A percentile compares a stretch with the other conserved stretches of the same genome.
Evolutionary conservation across 2,888 invertebrate genomes (phyloP).

Genomic region (Drosophila antonietae): DNA sequence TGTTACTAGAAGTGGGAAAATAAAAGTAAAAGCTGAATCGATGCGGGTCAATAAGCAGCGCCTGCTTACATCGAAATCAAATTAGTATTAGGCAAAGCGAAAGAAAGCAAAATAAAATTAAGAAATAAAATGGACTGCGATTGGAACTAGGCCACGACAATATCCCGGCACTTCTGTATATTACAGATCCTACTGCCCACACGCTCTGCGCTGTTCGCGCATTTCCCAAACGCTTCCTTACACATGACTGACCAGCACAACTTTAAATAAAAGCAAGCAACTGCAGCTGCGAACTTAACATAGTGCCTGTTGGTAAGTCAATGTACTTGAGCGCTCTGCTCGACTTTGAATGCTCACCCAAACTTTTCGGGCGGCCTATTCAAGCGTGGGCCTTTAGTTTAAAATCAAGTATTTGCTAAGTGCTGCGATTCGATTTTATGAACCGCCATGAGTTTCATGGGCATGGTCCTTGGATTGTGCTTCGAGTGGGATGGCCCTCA

Average conservation of each 20-base stretch:
- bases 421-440: constrained; percentile 65
- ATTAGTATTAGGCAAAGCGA: constrained; percentile 64
- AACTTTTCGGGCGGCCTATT: constrained; percentile 57
- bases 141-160: constrained; percentile 52
- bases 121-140: constrained; percentile 65
- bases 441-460: constrained; percentile 35
- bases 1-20: background rate
- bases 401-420: constrained; percentile 72
- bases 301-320: constrained; percentile 57
- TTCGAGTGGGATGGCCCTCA: constrained; percentile 3
- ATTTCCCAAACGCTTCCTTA: constrained; percentile 61
- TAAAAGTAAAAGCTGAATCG: constrained; percentile 56
- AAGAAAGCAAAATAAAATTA: constrained; percentile 64
- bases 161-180: constrained; percentile 4
- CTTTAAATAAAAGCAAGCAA: constrained; percentile 67
- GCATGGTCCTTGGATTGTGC: constrained; percentile 5
- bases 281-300: constrained; percentile 41
- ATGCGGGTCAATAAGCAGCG: constrained; percentile 67
- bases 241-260: constrained; percentile 75
- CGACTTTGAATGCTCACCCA: constrained; percentile 38
- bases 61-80: constrained; percentile 71
- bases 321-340: constrained; percentile 52
- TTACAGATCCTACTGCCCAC: background rate
- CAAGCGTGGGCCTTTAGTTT: constrained; percentile 70
- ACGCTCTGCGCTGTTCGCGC: background rate